Percentiles rank a stretch among this genome's conserved stretches.
These are phyloP conservation scores for Corbicula japonica DNA, from an alignment of 2,888 invertebrate species.

Conservation along the genomic window DNA sequence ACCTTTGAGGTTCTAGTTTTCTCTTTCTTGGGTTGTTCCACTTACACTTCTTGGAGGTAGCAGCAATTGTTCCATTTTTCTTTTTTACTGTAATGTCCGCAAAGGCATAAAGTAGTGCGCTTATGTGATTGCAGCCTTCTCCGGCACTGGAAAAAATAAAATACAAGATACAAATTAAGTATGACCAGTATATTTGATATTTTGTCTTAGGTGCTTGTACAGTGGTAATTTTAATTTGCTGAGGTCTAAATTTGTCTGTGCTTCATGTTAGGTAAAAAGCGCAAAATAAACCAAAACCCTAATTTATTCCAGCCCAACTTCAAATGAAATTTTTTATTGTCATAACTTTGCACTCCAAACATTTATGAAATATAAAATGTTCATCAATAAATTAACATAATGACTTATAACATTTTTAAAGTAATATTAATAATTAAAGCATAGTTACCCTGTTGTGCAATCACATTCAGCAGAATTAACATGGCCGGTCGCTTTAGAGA, in stretches of 20 bases:
- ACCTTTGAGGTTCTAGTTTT: neutral
- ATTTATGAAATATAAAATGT: no score
- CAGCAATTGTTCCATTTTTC: neutral
- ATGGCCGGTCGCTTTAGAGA: constrained; percentile 5
- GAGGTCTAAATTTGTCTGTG: no score
- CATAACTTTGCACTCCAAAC: neutral
- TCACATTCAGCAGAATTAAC: constrained; percentile 15
- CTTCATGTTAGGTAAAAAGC: neutral
- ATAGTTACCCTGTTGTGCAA: constrained; percentile 21
- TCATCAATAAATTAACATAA: neutral
- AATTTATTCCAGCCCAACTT: neutral
- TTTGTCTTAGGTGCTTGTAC: neutral
- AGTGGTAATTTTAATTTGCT: neutral
- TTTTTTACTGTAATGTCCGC: neutral
- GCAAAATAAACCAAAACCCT: neutral
- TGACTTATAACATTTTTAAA: neutral
- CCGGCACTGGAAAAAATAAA: neutral
- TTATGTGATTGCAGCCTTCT: neutral
- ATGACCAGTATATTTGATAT: neutral
- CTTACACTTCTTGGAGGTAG: neutral
- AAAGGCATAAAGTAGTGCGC: neutral
- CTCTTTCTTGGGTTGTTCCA: neutral
- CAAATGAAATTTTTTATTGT: no score
- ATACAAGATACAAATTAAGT: neutral
- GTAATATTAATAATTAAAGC: neutral